phyloP scores from a whole-genome alignment of 2,113 vertebrate species.

The Thomomys bottae region DNA sequence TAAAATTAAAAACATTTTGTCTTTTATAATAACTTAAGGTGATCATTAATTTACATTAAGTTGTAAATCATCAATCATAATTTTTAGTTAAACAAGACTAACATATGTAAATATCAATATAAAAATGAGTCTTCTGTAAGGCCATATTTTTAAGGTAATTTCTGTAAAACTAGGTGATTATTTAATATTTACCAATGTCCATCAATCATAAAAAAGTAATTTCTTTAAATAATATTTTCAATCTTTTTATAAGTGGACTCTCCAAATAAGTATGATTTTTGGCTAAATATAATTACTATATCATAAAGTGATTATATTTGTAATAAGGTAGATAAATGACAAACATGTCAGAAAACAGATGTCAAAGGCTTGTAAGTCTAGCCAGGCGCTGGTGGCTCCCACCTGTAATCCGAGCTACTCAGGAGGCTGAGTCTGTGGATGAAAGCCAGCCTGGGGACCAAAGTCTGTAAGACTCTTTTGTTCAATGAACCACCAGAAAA shows the following conservation, averaged over 20 bases:
- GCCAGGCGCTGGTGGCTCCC: too few relatives aligned
- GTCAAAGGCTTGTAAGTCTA: constrained; percentile 36
- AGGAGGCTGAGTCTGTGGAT: too few relatives aligned
- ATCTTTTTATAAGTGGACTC: neutral
- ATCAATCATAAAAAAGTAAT: constrained; percentile 42
- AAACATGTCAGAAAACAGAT: constrained; percentile 22
- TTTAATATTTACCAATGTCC: constrained; percentile 33
- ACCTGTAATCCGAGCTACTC: too few relatives aligned
- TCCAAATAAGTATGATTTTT: neutral
- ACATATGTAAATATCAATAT: constrained; percentile 7
- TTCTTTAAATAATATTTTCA: constrained; percentile 41
- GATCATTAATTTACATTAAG: constrained; percentile 23
- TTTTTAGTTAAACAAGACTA: constrained; percentile 47
- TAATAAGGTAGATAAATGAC: neutral
- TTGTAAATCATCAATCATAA: neutral
- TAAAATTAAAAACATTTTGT: constrained; percentile 54
- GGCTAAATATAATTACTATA: constrained; percentile 31
- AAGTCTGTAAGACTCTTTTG: too few relatives aligned
- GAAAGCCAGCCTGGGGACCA: too few relatives aligned
- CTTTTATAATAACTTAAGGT: constrained; percentile 34
- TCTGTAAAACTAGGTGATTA: constrained; percentile 22
- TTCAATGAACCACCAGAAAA: too few relatives aligned
- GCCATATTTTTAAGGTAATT: constrained; percentile 16
- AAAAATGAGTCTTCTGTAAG: constrained; percentile 7
- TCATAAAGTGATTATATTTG: neutral